Conservation (phyloP, 2,113 vertebrate genomes). For the Oreocharis arfaki region DNA sequence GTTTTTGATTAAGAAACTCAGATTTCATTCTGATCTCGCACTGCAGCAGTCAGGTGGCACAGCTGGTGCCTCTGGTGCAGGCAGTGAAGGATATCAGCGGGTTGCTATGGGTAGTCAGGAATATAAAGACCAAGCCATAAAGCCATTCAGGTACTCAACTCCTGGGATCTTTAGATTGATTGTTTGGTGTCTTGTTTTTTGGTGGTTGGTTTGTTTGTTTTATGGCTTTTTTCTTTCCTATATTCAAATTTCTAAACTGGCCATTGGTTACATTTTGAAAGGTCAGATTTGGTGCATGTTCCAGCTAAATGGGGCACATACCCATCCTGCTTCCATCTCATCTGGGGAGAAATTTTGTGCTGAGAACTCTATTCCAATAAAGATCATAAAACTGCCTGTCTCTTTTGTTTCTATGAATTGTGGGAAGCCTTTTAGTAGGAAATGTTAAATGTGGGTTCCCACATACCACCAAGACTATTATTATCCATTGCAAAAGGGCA, state of each 20-base stretch:
- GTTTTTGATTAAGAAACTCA: background rate
- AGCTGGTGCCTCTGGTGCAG: background rate
- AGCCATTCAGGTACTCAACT: background rate
- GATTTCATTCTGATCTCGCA: background rate
- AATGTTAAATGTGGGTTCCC: background rate
- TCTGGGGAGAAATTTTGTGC: background rate
- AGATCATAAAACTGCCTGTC: background rate
- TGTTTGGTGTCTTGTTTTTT: background rate
- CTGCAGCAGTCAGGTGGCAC: background rate
- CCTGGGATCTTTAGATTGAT: background rate
- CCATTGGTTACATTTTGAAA: background rate
- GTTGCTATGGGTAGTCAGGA: background rate
- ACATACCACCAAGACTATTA: background rate
- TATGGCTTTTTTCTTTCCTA: fast-evolving
- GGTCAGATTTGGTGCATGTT: background rate
- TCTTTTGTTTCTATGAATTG: background rate
- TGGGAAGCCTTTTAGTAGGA: background rate
- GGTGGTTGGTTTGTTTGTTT: background rate
- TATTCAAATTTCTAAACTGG: background rate
- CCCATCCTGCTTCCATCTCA: background rate
- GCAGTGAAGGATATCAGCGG: background rate
- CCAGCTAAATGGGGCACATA: background rate
- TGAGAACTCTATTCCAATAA: background rate
- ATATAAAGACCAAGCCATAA: background rate
- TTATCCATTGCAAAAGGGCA: background rate